A percentile compares a stretch with the other conserved stretches of the same genome.
Evolutionary conservation across 2,888 invertebrate genomes (phyloP).

Genomic region (Drosophila buzzatii): DNA sequence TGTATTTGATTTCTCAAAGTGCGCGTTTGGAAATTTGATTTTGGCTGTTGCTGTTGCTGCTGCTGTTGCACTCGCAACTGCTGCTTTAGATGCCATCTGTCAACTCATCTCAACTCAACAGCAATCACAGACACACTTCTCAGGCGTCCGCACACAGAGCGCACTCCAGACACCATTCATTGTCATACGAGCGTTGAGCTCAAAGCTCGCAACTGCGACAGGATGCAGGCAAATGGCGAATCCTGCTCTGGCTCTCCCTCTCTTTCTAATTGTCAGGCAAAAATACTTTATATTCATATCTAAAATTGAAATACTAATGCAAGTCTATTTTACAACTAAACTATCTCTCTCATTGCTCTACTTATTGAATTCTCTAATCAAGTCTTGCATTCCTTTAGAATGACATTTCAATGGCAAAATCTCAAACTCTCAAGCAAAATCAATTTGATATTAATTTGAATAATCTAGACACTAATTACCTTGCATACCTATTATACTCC

Average conservation of each 20-base stretch:
- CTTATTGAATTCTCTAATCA: neutral
- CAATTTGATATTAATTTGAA: conserved; percentile 1
- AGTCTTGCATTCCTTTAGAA: neutral
- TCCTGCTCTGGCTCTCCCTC: conserved; percentile 2
- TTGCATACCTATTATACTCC: conserved; percentile 1
- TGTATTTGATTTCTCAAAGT: conserved; percentile 79
- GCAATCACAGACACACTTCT: conserved; percentile 74
- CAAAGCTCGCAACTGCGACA: conserved; percentile 26
- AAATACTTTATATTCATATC: neutral
- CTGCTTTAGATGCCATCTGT: conserved; percentile 52
- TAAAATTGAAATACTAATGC: neutral
- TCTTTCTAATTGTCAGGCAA: neutral
- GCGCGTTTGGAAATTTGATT: conserved; percentile 79
- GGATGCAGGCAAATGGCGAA: conserved; percentile 61
- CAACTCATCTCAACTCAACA: conserved; percentile 64
- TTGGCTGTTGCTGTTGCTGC: conserved; percentile 33
- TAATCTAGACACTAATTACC: neutral
- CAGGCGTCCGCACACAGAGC: conserved; percentile 34
- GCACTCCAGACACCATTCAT: conserved; percentile 52
- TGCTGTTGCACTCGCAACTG: conserved; percentile 20
- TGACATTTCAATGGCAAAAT: neutral
- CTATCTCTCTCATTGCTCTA: neutral
- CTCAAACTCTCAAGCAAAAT: neutral
- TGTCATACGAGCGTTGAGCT: conserved; percentile 48
- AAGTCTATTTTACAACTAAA: neutral